These are phyloP conservation scores for Epinephelus awoara DNA, from an alignment of 2,797 vertebrate genomes.

Conservation along the genomic window DNA sequence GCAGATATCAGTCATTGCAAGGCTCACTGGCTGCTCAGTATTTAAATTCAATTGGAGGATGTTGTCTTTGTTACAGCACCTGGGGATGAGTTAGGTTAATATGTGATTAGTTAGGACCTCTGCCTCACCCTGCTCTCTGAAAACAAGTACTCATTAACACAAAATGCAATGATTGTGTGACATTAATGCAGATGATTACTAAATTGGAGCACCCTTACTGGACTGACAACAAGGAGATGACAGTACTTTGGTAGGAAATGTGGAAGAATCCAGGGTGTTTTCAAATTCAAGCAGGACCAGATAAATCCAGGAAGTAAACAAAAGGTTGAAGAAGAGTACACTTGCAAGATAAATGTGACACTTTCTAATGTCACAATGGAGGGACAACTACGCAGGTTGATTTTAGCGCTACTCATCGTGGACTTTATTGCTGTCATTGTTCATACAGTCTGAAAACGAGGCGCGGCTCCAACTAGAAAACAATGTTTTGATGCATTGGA, in stretches of 20 bases:
- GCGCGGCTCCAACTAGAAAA: no score
- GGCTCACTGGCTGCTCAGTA: slow-evolving; percentile 25
- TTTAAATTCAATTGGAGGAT: slow-evolving; percentile 24
- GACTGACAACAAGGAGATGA: not conserved
- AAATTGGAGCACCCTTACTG: not conserved
- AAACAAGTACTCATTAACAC: not conserved
- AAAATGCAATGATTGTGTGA: not conserved
- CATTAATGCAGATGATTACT: not conserved
- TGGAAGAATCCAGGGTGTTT: not conserved
- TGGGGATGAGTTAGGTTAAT: slow-evolving; percentile 15
- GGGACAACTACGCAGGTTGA: no score
- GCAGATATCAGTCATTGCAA: slow-evolving; percentile 14
- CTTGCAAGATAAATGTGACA: no score
- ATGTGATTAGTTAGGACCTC: slow-evolving; percentile 16
- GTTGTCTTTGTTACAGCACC: slow-evolving; percentile 19
- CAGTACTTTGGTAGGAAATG: not conserved
- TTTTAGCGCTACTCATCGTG: no score
- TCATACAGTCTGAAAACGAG: no score
- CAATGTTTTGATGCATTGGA: no score
- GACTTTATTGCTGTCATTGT: no score
- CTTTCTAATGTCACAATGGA: no score
- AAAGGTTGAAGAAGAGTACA: no score
- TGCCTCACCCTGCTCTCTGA: not conserved
- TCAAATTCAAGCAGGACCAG: no score
- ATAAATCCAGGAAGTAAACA: no score